Conservation (phyloP, 2,797 vertebrate genomes). For the Neopelma chrysocephalum region DNA sequence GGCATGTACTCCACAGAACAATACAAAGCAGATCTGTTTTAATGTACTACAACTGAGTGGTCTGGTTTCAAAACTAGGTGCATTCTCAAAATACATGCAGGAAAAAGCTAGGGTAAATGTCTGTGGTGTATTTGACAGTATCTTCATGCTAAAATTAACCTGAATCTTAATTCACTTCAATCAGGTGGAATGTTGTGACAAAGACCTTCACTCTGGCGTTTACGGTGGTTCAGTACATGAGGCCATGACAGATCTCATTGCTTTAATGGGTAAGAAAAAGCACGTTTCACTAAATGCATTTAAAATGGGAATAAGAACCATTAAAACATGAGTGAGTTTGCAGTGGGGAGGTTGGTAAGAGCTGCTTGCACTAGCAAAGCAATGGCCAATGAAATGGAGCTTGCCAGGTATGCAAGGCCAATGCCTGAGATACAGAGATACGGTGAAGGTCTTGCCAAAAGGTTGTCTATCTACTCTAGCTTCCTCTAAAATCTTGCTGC, state of each 20-base stretch:
- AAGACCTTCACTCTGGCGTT: constrained; percentile 95
- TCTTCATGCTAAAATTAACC: neutral
- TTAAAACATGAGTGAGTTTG: neutral
- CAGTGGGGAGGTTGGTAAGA: too few species aligned
- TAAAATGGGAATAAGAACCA: neutral
- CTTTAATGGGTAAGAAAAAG: constrained; percentile 86
- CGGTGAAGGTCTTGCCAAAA: neutral
- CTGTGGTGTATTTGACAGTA: neutral
- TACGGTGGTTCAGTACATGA: constrained; percentile 95
- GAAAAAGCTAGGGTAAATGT: neutral
- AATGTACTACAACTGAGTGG: neutral
- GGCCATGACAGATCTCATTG: constrained; percentile 93
- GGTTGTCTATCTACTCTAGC: neutral
- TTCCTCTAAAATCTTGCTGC: neutral
- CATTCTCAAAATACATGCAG: neutral
- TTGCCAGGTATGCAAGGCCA: neutral
- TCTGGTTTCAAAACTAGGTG: neutral
- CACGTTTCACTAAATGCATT: neutral
- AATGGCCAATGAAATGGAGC: neutral
- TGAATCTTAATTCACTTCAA: neutral
- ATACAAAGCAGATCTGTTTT: neutral
- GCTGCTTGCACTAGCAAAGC: neutral
- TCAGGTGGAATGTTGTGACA: constrained; percentile 86
- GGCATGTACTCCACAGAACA: neutral
- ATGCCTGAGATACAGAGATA: neutral